Conservation (phyloP, 1,140 invertebrate species). For the Calliopsis andreniformis region DNA sequence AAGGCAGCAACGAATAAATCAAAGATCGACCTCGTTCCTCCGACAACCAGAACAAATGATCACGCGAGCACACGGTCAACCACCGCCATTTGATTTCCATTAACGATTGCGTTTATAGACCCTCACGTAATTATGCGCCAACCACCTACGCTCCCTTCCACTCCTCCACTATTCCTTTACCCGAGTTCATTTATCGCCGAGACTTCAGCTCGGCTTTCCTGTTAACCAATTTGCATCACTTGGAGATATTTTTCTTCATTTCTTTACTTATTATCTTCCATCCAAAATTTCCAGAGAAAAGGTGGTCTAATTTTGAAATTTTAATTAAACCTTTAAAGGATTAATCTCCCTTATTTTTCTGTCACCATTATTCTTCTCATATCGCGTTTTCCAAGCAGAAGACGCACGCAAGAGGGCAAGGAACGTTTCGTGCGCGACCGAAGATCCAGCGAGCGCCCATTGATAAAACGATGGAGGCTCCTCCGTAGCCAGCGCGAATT, state of each 20-base stretch:
- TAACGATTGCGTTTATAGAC: constrained; percentile 52
- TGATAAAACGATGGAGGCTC: constrained; percentile 29
- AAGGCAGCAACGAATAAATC: constrained; percentile 26
- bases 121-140: constrained; percentile 51
- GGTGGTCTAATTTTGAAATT: no score
- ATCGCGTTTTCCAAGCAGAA: not conserved
- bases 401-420: constrained; percentile 13
- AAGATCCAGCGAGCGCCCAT: constrained; percentile 29
- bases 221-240: no score
- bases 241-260: no score
- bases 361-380: not conserved
- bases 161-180: not conserved
- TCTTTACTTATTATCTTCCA: not conserved
- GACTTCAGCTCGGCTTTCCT: no score
- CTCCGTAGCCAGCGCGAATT: constrained; percentile 34
- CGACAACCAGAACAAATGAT: constrained; percentile 37
- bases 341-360: not conserved
- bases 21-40: constrained; percentile 21
- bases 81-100: constrained; percentile 47
- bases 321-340: no score
- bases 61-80: constrained; percentile 31
- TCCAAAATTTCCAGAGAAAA: no score
- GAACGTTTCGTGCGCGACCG: constrained; percentile 20
- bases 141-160: constrained; percentile 29
- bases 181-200: not conserved